phyloP scores from a whole-genome alignment of 2,888 invertebrate species.

The Pterostichus niger region DNA sequence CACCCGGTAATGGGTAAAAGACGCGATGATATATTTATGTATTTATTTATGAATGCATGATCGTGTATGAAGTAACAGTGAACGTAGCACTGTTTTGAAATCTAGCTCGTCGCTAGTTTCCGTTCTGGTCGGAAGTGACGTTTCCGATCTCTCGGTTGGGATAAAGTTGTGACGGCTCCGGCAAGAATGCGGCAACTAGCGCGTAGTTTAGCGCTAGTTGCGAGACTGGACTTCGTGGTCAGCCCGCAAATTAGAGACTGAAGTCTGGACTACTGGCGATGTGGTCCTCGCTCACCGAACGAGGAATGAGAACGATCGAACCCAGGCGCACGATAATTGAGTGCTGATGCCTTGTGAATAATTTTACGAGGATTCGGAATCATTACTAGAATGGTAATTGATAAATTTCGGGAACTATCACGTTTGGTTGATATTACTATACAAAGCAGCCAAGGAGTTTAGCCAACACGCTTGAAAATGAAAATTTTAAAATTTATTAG shows the following conservation, averaged over 20 bases:
- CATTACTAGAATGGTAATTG: no score
- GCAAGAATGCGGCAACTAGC: slow-evolving; percentile 17
- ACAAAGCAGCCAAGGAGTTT: no score
- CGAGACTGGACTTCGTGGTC: background rate
- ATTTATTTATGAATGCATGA: no score
- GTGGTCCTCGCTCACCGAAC: background rate
- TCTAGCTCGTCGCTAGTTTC: background rate
- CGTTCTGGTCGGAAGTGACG: slow-evolving; percentile 6
- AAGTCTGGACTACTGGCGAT: background rate
- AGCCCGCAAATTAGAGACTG: slow-evolving; percentile 6
- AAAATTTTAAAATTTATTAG: no score
- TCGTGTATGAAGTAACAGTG: no score
- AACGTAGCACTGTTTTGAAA: no score
- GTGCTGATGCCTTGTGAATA: slow-evolving; percentile 31
- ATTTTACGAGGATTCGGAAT: background rate
- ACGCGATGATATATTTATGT: no score
- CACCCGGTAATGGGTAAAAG: no score
- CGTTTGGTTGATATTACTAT: no score
- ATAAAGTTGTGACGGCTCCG: slow-evolving; percentile 25
- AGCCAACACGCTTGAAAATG: no score
- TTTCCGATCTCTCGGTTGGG: slow-evolving; percentile 19
- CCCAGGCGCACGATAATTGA: slow-evolving; percentile 3
- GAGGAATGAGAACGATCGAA: background rate
- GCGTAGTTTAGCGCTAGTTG: background rate
- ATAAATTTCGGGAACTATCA: no score